Conservation (phyloP, 2,888 invertebrate species). For the Drosophila antonietae region DNA sequence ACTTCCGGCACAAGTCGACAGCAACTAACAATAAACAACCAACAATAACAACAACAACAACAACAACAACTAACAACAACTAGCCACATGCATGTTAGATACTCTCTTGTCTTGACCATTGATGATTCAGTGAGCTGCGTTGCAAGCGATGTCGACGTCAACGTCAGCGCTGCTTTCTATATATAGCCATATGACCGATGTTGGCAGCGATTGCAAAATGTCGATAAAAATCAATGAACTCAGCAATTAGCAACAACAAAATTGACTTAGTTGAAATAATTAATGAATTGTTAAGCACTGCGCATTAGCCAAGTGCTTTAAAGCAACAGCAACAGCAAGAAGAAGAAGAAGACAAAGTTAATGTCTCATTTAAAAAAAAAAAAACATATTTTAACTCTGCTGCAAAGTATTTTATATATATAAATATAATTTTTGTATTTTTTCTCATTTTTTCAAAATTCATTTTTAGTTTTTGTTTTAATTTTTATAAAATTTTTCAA, state of each 20-base stretch:
- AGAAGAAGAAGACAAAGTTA: no score
- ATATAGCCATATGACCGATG: constrained; percentile 68
- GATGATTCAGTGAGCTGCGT: constrained; percentile 55
- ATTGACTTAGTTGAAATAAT: constrained; percentile 13
- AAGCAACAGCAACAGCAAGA: not conserved
- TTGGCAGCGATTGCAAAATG: constrained; percentile 51
- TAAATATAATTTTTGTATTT: no score
- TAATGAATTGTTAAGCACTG: constrained; percentile 25
- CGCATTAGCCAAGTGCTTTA: constrained; percentile 28
- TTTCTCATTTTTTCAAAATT: no score
- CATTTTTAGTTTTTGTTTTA: no score
- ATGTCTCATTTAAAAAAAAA: no score
- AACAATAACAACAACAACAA: not conserved
- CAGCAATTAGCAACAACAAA: constrained; percentile 33
- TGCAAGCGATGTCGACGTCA: constrained; percentile 3
- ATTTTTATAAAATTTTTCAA: no score
- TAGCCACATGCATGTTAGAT: constrained; percentile 29
- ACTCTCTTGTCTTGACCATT: constrained; percentile 12
- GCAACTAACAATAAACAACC: constrained; percentile 13
- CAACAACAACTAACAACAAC: constrained; percentile 10
- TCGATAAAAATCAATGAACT: constrained; percentile 73
- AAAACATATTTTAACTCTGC: no score
- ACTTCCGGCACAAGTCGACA: constrained; percentile 57
- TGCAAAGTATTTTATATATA: no score
- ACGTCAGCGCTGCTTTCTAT: constrained; percentile 52